These are phyloP conservation scores for Tetanocera ferruginea DNA, from an alignment of 2,888 invertebrate species.

Conservation along the genomic window DNA sequence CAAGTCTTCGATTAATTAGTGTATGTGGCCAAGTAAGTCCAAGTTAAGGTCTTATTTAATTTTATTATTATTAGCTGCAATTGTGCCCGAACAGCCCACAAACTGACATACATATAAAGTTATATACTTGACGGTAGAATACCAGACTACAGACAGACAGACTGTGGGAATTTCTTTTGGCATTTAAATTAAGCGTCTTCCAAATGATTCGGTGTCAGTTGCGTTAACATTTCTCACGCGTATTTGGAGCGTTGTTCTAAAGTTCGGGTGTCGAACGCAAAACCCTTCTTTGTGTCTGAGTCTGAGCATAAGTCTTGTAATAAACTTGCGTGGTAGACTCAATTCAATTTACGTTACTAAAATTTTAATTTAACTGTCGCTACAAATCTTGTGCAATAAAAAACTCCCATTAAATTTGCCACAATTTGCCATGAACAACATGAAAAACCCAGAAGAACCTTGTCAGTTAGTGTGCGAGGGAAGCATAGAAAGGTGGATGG, in stretches of 20 bases:
- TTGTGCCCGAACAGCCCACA: slow-evolving; percentile 42
- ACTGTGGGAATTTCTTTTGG: slow-evolving; percentile 26
- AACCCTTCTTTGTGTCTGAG: slow-evolving; percentile 5
- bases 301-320: neutral
- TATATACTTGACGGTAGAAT: neutral
- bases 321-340: neutral
- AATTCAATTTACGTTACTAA: slow-evolving; percentile 63
- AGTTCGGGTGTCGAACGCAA: slow-evolving; percentile 21
- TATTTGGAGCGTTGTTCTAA: slow-evolving; percentile 60
- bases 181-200: slow-evolving; percentile 18
- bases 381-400: slow-evolving; percentile 9
- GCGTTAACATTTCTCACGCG: slow-evolving; percentile 63
- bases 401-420: slow-evolving; percentile 27
- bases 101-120: neutral
- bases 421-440: slow-evolving; percentile 11
- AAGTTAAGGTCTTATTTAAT: slow-evolving; percentile 56
- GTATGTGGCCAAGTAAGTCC: slow-evolving; percentile 51
- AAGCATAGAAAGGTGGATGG: neutral
- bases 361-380: slow-evolving; percentile 61
- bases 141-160: neutral
- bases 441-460: neutral
- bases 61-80: slow-evolving; percentile 63
- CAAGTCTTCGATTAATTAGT: slow-evolving; percentile 7
- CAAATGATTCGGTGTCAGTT: neutral
- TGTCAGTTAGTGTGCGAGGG: neutral